Evolutionary conservation across 35 echinoderm and acorn worm species (phyloP).

Genomic region (Ophioderma brevispina): DNA sequence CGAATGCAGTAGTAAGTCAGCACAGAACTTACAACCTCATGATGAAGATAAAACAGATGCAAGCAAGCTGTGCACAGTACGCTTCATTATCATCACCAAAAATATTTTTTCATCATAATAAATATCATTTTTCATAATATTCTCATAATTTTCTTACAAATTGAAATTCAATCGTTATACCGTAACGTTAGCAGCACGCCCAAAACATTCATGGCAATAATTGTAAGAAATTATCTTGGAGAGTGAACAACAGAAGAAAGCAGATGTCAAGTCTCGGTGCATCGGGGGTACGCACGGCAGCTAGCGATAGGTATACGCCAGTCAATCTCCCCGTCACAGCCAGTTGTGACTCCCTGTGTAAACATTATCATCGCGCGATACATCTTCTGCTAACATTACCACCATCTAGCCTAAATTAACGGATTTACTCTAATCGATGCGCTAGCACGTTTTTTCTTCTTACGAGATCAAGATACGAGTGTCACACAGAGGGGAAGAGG

Average conservation of each 20-base stretch:
- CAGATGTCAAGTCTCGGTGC: not conserved
- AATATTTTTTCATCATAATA: no score
- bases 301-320: no score
- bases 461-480: slow-evolving; percentile 3
- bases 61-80: no score
- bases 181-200: not conserved
- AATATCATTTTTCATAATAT: no score
- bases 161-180: no score
- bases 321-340: not conserved
- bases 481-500: not conserved
- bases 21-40: no score
- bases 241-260: not conserved
- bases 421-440: not conserved
- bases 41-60: no score
- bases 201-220: not conserved
- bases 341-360: not conserved
- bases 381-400: slow-evolving; percentile 5
- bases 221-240: not conserved
- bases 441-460: not conserved
- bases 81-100: no score
- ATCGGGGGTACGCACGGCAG: no score
- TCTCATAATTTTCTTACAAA: no score
- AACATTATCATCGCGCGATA: not conserved
- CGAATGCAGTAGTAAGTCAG: no score
- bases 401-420: not conserved